phyloP scores from a whole-genome alignment of 2,888 invertebrate genomes.

The Hirtodrosophila cameraria region DNA sequence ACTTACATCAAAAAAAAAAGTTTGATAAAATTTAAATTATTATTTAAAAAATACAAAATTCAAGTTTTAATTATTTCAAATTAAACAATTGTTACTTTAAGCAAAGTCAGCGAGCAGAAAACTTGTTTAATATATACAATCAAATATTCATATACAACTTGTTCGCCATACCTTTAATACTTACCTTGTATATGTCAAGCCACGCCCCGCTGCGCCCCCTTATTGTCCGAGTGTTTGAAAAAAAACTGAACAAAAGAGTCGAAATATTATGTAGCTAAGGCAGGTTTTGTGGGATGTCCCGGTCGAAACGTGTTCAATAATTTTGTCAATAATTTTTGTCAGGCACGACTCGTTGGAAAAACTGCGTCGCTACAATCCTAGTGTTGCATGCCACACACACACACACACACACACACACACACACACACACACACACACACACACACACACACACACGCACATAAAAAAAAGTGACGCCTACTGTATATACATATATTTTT shows the following conservation, averaged over 20 bases:
- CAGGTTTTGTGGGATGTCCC: conserved; percentile 33
- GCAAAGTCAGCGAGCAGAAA: conserved; percentile 15
- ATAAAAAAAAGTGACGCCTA: conserved; percentile 31
- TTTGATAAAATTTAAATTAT: no score
- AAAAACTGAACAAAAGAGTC: conserved; percentile 30
- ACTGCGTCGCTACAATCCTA: neutral
- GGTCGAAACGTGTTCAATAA: conserved; percentile 77
- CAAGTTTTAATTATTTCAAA: no score
- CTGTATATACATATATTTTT: conserved; percentile 10
- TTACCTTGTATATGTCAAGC: conserved; percentile 12
- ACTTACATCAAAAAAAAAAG: no score
- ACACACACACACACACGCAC: conserved; percentile 3
- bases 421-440: conserved; percentile 3
- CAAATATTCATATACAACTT: conserved; percentile 62
- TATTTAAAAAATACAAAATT: no score
- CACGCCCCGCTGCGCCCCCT: conserved; percentile 9
- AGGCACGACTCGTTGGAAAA: conserved; percentile 25
- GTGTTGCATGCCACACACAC: conserved; percentile 36
- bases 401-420: conserved; percentile 12
- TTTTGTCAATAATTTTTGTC: conserved; percentile 71
- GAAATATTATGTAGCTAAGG: conserved; percentile 8
- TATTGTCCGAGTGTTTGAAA: neutral
- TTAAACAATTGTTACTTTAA: no score
- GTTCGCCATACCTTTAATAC: conserved; percentile 7
- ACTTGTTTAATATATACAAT: conserved; percentile 56